Evolutionary conservation across 2,888 invertebrate species (phyloP).

Genomic region (Thecocarcelia acutangulata): DNA sequence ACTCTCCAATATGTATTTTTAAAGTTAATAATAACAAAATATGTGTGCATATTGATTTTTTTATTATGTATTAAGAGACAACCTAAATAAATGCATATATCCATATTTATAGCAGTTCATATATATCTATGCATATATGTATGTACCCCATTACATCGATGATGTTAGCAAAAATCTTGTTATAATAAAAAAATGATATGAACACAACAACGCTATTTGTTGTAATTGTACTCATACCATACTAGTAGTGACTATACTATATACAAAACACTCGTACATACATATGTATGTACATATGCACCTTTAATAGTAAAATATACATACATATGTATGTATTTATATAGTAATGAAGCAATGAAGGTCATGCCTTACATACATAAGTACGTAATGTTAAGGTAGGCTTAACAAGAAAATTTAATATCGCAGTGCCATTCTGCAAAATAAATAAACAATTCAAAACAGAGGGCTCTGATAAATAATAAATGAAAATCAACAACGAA

Average conservation of each 20-base stretch:
- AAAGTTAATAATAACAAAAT: too few relatives aligned
- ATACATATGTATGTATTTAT: conserved; percentile 1
- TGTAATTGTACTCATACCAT: too few relatives aligned
- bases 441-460: conserved; percentile 26
- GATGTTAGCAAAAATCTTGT: background rate
- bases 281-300: background rate
- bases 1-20: too few relatives aligned
- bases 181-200: too few relatives aligned
- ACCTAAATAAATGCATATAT: background rate
- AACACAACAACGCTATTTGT: too few relatives aligned
- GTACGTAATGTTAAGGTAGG: conserved; percentile 65
- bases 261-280: background rate
- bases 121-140: background rate
- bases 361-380: conserved; percentile 73
- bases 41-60: too few relatives aligned
- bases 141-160: background rate
- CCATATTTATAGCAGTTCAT: too few relatives aligned
- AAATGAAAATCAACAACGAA: conserved; percentile 33
- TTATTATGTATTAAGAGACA: too few relatives aligned
- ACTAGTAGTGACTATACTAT: too few relatives aligned
- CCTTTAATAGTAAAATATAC: background rate
- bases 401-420: conserved; percentile 55
- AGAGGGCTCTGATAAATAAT: conserved; percentile 19
- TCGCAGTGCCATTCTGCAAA: conserved; percentile 25
- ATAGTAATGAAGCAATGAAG: conserved; percentile 75